phyloP scores from a whole-genome alignment of 2,797 vertebrate species.

The Gymnothorax reevesii region DNA sequence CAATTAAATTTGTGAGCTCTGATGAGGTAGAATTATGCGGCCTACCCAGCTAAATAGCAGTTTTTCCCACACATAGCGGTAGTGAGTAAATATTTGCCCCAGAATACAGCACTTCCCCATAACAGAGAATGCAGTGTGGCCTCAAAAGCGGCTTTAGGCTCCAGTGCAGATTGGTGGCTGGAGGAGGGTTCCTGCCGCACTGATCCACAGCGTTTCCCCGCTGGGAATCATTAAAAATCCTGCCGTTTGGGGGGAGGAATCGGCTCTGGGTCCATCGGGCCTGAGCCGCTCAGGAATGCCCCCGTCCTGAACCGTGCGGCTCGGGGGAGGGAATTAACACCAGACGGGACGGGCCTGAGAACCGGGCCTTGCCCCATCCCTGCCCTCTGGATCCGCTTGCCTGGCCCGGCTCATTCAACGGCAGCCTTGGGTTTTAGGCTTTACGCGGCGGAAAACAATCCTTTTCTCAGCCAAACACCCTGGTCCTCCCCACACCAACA shows the following conservation, averaged over 20 bases:
- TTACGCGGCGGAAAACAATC: not conserved
- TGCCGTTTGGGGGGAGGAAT: constrained; percentile 46
- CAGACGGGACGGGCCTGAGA: not conserved
- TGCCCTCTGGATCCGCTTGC: not conserved
- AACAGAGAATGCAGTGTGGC: constrained; percentile 61
- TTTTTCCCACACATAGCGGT: constrained; percentile 51
- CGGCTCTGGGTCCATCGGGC: constrained; percentile 49
- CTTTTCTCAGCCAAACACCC: not conserved
- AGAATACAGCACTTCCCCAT: constrained; percentile 49
- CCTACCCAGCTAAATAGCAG: constrained; percentile 46
- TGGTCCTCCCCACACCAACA: not conserved
- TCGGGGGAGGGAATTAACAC: constrained; percentile 19
- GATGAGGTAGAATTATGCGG: constrained; percentile 70
- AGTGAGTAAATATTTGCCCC: constrained; percentile 62
- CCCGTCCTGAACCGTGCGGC: constrained; percentile 30
- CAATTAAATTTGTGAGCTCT: constrained; percentile 44
- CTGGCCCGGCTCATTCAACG: not conserved
- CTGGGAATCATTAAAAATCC: constrained; percentile 67
- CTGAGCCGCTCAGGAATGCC: constrained; percentile 73
- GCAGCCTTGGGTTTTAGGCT: not conserved
- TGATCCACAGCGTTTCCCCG: constrained; percentile 54
- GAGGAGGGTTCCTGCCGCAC: constrained; percentile 64
- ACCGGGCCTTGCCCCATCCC: not conserved
- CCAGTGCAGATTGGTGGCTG: constrained; percentile 64
- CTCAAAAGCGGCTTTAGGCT: constrained; percentile 65